phyloP scores from a whole-genome alignment of 2,888 invertebrate species.

The Petrolisthes manimaculis region DNA sequence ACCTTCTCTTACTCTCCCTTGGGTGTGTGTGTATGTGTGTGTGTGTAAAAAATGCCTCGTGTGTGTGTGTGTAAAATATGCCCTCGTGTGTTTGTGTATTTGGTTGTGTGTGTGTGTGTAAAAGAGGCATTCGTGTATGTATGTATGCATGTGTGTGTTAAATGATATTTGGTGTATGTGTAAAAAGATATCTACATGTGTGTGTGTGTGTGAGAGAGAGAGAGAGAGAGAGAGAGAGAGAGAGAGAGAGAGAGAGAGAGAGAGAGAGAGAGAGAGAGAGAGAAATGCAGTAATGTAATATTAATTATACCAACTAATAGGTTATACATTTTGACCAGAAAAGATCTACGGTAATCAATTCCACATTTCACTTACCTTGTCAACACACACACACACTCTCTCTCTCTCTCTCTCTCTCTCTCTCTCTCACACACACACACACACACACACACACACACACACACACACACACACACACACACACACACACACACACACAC shows the following conservation, averaged over 20 bases:
- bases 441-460: not conserved
- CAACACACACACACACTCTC: not conserved
- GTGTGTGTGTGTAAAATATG: too few species aligned
- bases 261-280: conserved; percentile 1
- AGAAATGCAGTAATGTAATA: not conserved
- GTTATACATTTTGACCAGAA: not conserved
- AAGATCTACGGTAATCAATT: not conserved
- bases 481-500: conserved; percentile 17
- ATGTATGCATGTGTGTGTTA: not conserved
- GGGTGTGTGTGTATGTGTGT: too few species aligned
- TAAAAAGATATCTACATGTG: too few species aligned
- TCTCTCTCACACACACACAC: conserved; percentile 9
- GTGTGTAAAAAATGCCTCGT: too few species aligned
- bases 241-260: not conserved
- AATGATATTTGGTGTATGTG: too few species aligned
- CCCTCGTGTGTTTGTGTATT: too few species aligned
- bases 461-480: conserved; percentile 22
- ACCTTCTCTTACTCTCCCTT: too few species aligned
- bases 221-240: not conserved
- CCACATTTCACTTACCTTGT: not conserved
- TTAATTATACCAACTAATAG: not conserved
- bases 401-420: not conserved
- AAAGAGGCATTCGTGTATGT: too few species aligned
- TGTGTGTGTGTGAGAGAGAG: not conserved
- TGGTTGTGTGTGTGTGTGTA: conserved; percentile 14